phyloP scores from a whole-genome alignment of 2,113 vertebrate species.

The Toxotes jaculatrix region DNA sequence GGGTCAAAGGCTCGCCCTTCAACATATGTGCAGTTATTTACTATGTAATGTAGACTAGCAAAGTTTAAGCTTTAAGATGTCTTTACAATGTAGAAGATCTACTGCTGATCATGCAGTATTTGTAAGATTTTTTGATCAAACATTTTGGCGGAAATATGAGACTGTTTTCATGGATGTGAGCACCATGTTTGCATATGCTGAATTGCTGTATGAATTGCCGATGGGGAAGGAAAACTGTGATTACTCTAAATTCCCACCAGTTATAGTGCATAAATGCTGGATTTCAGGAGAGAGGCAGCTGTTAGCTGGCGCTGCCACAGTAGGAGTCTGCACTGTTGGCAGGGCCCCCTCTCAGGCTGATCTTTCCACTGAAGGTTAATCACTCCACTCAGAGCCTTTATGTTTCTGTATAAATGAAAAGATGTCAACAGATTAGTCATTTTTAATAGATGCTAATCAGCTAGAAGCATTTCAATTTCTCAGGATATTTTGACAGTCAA shows the following conservation, averaged over 20 bases:
- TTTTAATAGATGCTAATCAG: slow-evolving; percentile 53
- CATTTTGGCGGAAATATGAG: not conserved
- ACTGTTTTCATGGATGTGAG: not conserved
- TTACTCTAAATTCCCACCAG: slow-evolving; percentile 30
- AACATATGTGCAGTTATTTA: not conserved
- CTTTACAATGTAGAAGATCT: not conserved
- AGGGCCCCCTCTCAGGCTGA: slow-evolving; percentile 76
- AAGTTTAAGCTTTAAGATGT: not conserved
- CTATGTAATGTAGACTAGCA: not conserved
- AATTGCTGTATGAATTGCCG: not conserved
- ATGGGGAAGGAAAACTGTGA: not conserved
- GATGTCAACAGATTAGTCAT: slow-evolving; percentile 53
- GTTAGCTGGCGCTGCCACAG: slow-evolving; percentile 69
- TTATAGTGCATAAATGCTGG: slow-evolving; percentile 36
- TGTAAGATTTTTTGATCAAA: not conserved
- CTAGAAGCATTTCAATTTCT: slow-evolving; percentile 2
- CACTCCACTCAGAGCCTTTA: slow-evolving; percentile 66
- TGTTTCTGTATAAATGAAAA: slow-evolving; percentile 47
- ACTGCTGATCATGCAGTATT: not conserved
- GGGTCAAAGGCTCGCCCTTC: not conserved
- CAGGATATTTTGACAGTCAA: slow-evolving; percentile 18
- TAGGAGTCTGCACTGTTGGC: slow-evolving; percentile 67
- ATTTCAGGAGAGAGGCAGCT: slow-evolving; percentile 66
- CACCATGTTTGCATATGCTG: not conserved
- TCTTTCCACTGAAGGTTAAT: slow-evolving; percentile 85